Percentiles rank a stretch among this genome's conserved stretches.
Conservation (phyloP, 1,140 invertebrate species). For the Matsumurasca onukii region DNA sequence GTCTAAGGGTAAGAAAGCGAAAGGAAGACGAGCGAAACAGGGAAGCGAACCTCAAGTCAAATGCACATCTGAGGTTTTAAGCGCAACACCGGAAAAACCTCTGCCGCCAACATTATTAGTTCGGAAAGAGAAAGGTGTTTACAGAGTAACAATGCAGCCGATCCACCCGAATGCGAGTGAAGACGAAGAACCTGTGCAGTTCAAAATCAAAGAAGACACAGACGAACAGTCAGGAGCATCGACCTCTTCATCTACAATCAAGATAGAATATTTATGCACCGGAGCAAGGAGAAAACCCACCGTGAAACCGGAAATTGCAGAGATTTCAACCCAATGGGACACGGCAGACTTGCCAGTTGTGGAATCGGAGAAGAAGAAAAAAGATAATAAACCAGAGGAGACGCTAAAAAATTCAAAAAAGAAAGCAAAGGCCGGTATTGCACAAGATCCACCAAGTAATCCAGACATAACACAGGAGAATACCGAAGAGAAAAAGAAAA, state of each 20-base stretch:
- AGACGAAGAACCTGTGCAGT: constrained; percentile 12
- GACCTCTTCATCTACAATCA: background rate
- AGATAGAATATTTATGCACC: constrained; percentile 12
- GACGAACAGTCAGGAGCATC: background rate
- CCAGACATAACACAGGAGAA: no score
- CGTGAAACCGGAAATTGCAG: constrained; percentile 4
- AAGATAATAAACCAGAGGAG: background rate
- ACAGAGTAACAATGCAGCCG: background rate
- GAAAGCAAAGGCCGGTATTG: no score
- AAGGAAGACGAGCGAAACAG: background rate
- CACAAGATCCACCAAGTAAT: no score
- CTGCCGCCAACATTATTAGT: background rate
- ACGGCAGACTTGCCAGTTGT: constrained; percentile 9
- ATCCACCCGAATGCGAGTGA: background rate
- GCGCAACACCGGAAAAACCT: background rate
- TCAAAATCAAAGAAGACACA: background rate
- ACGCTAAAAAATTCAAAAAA: background rate
- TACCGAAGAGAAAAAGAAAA: no score
- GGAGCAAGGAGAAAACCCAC: constrained; percentile 7
- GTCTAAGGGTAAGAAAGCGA: background rate
- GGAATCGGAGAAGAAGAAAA: background rate
- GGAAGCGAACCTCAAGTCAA: background rate
- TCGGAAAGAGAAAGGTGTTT: background rate
- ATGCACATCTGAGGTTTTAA: background rate
- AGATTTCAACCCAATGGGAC: constrained; percentile 1